phyloP scores from a whole-genome alignment of 2,888 invertebrate species.

The Machimus rusticus region DNA sequence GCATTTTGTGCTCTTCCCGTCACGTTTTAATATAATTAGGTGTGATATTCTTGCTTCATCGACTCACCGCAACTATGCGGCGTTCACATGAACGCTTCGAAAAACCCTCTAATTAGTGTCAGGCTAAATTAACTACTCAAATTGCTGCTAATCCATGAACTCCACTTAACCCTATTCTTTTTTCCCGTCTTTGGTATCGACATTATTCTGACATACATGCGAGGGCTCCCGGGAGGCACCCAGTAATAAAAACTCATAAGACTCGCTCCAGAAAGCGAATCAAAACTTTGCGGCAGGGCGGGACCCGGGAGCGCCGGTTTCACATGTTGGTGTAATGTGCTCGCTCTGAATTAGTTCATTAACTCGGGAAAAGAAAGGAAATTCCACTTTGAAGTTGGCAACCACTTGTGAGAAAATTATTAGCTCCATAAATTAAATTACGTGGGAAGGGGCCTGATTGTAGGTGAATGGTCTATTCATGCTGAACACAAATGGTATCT shows the following conservation, averaged over 20 bases:
- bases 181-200: neutral
- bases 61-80: neutral
- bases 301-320: neutral
- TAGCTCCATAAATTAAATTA: conserved; percentile 29
- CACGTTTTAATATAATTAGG: neutral
- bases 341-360: conserved; percentile 14
- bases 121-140: conserved; percentile 16
- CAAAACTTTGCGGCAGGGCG: neutral
- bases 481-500: conserved; percentile 23
- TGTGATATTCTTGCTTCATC: neutral
- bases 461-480: neutral
- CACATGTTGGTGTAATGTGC: neutral
- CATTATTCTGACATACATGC: neutral
- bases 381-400: conserved; percentile 28
- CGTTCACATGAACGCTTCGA: neutral
- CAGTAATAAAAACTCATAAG: conserved; percentile 11
- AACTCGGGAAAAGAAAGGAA: conserved; percentile 21
- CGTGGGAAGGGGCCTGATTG: neutral
- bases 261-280: neutral
- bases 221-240: neutral
- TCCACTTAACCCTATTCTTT: conserved; percentile 10
- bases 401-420: conserved; percentile 30
- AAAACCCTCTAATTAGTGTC: conserved; percentile 19
- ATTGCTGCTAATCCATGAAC: conserved; percentile 13
- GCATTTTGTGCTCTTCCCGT: neutral